Percentiles rank a stretch among this genome's conserved stretches.
These are phyloP conservation scores for Astreopora myriophthalma DNA, from an alignment of 64 coral and sea anemone species.

Conservation along the genomic window DNA sequence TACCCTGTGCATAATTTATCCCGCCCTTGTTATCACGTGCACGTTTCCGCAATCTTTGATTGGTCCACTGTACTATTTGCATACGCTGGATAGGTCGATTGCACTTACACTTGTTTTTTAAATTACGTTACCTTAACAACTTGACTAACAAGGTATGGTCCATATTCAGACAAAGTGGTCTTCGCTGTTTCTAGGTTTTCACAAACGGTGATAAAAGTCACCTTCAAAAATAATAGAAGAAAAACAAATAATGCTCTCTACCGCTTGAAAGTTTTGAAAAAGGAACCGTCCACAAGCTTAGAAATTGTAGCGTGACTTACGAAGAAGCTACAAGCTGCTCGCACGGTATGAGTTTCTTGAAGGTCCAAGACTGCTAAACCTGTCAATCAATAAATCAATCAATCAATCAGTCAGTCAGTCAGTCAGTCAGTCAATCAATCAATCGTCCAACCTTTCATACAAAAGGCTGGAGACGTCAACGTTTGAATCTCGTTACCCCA, in stretches of 20 bases:
- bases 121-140: conserved; percentile 49
- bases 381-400: background rate
- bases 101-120: background rate
- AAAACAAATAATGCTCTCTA: background rate
- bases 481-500: too few relatives aligned
- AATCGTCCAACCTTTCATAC: background rate
- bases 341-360: conserved; percentile 54
- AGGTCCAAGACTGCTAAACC: conserved; percentile 61
- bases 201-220: conserved; percentile 54
- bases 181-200: conserved; percentile 61
- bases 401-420: background rate
- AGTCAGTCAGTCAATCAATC: background rate
- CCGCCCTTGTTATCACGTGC: background rate
- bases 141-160: conserved; percentile 73
- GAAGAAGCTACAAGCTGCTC: conserved; percentile 67
- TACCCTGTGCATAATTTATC: background rate
- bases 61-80: background rate
- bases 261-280: background rate
- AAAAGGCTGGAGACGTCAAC: background rate
- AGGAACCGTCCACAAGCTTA: background rate
- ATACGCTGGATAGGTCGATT: background rate
- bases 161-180: conserved; percentile 57
- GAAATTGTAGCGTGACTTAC: conserved; percentile 19
- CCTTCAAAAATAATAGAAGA: background rate
- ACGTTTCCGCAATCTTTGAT: background rate